Evolutionary conservation across 2,888 invertebrate genomes (phyloP).

Genomic region (Fragum fragum): DNA sequence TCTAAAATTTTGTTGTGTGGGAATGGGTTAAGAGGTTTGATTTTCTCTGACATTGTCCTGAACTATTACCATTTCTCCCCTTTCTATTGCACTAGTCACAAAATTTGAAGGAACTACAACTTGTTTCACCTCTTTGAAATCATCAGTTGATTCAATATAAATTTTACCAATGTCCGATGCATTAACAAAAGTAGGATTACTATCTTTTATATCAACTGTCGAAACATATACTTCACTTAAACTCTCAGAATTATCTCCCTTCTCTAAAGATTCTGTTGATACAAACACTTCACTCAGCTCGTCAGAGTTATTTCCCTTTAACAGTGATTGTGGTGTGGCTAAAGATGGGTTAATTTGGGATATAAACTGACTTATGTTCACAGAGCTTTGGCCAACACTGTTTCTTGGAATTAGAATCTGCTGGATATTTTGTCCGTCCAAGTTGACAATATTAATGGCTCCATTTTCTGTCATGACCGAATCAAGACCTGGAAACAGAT

Average conservation of each 20-base stretch:
- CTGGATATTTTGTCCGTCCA: constrained; percentile 49
- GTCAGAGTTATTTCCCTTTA: constrained; percentile 10
- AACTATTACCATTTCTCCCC: no score
- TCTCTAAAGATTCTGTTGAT: neutral
- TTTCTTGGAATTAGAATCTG: constrained; percentile 57
- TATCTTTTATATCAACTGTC: neutral
- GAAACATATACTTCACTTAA: neutral
- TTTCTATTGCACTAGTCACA: no score
- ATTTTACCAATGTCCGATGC: neutral
- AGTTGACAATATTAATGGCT: constrained; percentile 41
- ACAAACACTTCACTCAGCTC: constrained; percentile 5
- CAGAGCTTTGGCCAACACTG: neutral
- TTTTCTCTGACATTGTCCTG: no score
- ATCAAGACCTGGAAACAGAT: constrained; percentile 40
- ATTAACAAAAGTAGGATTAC: neutral
- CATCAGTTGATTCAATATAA: neutral
- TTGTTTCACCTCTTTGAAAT: neutral
- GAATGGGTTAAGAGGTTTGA: no score
- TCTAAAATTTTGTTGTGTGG: no score
- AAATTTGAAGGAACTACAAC: neutral
- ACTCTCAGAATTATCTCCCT: neutral
- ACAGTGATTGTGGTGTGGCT: neutral
- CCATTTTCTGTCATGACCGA: constrained; percentile 21
- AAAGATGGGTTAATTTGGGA: neutral
- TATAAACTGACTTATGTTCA: neutral